These are phyloP conservation scores for Acronicta alni DNA, from an alignment of 2,888 invertebrate genomes.

Conservation along the genomic window DNA sequence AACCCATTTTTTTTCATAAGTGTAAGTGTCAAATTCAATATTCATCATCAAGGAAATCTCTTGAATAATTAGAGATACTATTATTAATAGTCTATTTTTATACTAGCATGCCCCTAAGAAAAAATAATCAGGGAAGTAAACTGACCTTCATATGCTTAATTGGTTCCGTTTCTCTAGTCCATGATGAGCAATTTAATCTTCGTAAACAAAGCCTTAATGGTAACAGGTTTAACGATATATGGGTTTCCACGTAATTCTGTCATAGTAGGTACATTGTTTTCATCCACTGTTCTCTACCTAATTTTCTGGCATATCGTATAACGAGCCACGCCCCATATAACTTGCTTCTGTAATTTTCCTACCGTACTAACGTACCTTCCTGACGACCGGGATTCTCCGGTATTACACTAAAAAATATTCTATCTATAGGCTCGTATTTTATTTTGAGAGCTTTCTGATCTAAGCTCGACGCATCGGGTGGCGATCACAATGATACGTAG, in stretches of 20 bases:
- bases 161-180: constrained; percentile 69
- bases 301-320: constrained; percentile 2
- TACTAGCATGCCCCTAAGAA: constrained; percentile 68
- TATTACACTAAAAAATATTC: constrained; percentile 25
- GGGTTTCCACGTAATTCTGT: constrained; percentile 37
- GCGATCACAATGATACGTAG: too few relatives aligned
- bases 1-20: background rate
- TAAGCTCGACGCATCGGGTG: too few relatives aligned
- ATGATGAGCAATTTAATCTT: constrained; percentile 64
- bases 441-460: too few relatives aligned
- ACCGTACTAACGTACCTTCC: constrained; percentile 11
- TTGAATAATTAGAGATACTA: constrained; percentile 43
- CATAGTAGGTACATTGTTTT: constrained; percentile 8
- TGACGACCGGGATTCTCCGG: constrained; percentile 12
- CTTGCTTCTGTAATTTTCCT: constrained; percentile 23
- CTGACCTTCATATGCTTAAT: constrained; percentile 79
- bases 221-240: constrained; percentile 54
- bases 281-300: constrained; percentile 8
- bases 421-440: constrained; percentile 19
- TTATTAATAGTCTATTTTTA: constrained; percentile 54
- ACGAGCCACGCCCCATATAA: constrained; percentile 15
- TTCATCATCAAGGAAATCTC: background rate
- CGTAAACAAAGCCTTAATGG: constrained; percentile 69
- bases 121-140: constrained; percentile 83
- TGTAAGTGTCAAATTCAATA: background rate